These are phyloP conservation scores for Pelmatolapia mariae DNA, from an alignment of 2,113 vertebrate genomes.

Conservation along the genomic window DNA sequence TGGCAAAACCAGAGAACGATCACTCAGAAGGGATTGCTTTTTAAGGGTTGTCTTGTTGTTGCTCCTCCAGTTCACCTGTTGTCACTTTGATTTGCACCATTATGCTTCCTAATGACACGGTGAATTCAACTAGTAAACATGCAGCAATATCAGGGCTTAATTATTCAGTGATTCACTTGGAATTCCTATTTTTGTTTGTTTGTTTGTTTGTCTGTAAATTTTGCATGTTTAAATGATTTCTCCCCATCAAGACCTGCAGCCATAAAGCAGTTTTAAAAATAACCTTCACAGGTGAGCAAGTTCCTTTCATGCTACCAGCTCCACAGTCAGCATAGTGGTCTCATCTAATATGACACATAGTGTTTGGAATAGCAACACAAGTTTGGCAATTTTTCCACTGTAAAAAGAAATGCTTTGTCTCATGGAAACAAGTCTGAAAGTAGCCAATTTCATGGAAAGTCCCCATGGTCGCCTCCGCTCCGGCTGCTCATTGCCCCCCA, in stretches of 20 bases:
- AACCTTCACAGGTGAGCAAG: neutral
- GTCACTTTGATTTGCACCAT: neutral
- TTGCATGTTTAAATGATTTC: neutral
- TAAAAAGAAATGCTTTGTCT: slow-evolving; percentile 40
- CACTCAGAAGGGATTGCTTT: neutral
- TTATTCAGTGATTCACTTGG: neutral
- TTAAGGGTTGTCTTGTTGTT: neutral
- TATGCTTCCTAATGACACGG: neutral
- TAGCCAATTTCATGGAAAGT: slow-evolving; percentile 60
- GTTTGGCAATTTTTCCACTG: slow-evolving; percentile 60
- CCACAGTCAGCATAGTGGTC: neutral
- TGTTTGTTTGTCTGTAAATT: neutral
- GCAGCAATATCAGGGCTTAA: neutral
- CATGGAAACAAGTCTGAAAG: slow-evolving; percentile 47
- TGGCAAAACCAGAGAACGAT: neutral
- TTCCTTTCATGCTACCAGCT: neutral
- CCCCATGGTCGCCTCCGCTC: neutral
- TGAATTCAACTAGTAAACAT: neutral
- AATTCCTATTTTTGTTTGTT: rapidly evolving
- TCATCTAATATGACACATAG: slow-evolving; percentile 60
- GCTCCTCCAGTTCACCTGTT: neutral
- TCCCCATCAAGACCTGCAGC: neutral
- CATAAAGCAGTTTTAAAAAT: neutral
- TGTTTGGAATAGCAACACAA: slow-evolving; percentile 66
- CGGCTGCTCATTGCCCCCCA: neutral